Percentiles rank a stretch among this genome's conserved stretches.
Evolutionary conservation across 2,113 vertebrate species (phyloP).

Genomic region (Mirza zaza): DNA sequence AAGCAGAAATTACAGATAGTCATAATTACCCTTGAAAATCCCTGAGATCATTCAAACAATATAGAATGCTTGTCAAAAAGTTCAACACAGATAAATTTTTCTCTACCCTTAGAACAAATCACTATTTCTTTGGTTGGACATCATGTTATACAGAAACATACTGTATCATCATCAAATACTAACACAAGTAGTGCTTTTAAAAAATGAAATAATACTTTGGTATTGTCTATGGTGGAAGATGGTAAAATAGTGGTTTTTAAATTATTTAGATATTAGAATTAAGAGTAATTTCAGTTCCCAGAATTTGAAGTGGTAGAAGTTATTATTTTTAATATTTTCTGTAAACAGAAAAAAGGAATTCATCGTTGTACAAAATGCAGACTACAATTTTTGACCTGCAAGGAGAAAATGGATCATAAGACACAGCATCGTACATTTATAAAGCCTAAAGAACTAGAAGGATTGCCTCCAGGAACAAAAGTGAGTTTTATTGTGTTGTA

Average conservation of each 20-base stretch:
- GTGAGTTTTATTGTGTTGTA: conserved; percentile 80
- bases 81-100: background rate
- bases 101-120: background rate
- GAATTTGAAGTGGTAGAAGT: background rate
- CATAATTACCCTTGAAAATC: conserved; percentile 17
- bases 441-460: conserved; percentile 94
- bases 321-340: conserved; percentile 49
- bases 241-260: background rate
- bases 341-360: conserved; percentile 93
- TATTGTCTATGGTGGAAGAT: conserved; percentile 20
- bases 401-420: conserved; percentile 95
- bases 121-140: background rate
- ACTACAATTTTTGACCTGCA: conserved; percentile 95
- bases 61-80: conserved; percentile 8
- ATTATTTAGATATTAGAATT: background rate
- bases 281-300: conserved; percentile 24
- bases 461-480: conserved; percentile 96
- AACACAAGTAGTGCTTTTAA: conserved; percentile 3
- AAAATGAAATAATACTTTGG: conserved; percentile 2
- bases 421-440: conserved; percentile 93
- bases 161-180: background rate
- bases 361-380: conserved; percentile 95
- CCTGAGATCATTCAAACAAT: background rate
- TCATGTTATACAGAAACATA: background rate
- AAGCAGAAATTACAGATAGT: background rate